Evolutionary conservation across 2,888 invertebrate species (phyloP).

Genomic region (Nomada flava): DNA sequence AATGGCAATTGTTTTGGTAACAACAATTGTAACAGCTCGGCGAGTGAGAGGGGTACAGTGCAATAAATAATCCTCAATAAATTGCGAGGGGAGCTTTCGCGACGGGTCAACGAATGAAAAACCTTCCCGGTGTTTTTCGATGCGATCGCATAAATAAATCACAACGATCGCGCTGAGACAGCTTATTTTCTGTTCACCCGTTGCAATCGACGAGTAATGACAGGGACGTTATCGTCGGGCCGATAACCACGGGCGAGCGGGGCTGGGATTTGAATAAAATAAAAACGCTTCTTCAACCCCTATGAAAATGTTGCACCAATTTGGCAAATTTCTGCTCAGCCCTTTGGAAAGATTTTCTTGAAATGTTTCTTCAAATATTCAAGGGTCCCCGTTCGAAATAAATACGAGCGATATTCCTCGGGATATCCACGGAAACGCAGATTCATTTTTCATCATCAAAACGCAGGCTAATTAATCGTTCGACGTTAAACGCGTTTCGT

Average conservation of each 20-base stretch:
- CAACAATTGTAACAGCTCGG: neutral
- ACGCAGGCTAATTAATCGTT: conserved; percentile 12
- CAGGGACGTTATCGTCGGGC: too few species aligned
- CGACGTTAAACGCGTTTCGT: conserved; percentile 8
- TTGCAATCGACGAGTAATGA: too few species aligned
- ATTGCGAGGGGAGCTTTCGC: neutral
- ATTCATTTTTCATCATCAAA: conserved; percentile 4
- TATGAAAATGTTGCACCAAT: neutral
- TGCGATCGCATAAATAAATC: conserved; percentile 54
- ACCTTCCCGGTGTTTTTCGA: conserved; percentile 14
- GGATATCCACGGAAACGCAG: too few species aligned
- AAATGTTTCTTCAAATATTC: too few species aligned
- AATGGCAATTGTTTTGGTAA: neutral
- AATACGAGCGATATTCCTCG: neutral
- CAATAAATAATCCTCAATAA: conserved; percentile 28
- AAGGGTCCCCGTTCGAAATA: neutral
- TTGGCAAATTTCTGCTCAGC: neutral
- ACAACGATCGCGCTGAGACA: conserved; percentile 38
- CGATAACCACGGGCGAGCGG: too few species aligned
- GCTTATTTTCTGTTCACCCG: conserved; percentile 24
- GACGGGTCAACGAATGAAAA: conserved; percentile 4
- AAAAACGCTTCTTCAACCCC: too few species aligned
- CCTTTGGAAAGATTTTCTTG: too few species aligned
- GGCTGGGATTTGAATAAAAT: too few species aligned
- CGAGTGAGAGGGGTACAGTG: neutral